Base-by-base conservation (phyloP, 2,888 invertebrate species). In the Hemistola chrysoprasaria region DNA sequence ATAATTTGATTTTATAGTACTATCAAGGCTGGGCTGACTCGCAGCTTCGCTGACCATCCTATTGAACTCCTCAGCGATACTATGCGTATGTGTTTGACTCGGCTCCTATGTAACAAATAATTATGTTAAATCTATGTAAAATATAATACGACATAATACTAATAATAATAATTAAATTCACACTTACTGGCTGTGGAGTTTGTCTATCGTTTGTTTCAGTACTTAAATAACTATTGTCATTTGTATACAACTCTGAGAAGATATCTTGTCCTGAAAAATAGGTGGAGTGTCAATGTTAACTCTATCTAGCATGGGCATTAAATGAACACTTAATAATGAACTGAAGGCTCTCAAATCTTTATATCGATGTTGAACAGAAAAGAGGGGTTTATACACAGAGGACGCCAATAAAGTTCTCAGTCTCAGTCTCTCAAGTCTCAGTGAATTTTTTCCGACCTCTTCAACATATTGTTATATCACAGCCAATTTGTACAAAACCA, bases 121-220 rank as follows among this genome's bases (percentile, higher is more conserved):
- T 22, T 16, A 16, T 16, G n/a, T n/a, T n/a, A 16, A 3, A 16
- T 16, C 4, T 16, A 16, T 16, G 16, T 16, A 3, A 2, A 16
- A 9, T 21, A 24, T 28, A 2, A 22, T 27, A 3, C 27, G 20
- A 24, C 10, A 6, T 26, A 9, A 2, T 25, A 31, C 3, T 11
- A 6, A 11, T 6, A 36, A 31, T 34, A 36, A 16, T 23, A 7
- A 32, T 32, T 34, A 22, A 36, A 22, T 40, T 38, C 38, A 29
- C 59, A 79, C 82, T 75, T 74, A 84, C 87, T 56, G 87, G 81
- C 62, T 90, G 90, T 31, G 90, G 89, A 22, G 89, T 90, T 61
- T 90, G 90, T 50, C 90, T 78, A 60, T 90, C 90, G 59, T 78
- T 90, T 31, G 83, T 72, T 50, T 90, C 90, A 45, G 78, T 82